Conservation (phyloP, 2,113 vertebrate genomes). For the Chaetops frenatus region DNA sequence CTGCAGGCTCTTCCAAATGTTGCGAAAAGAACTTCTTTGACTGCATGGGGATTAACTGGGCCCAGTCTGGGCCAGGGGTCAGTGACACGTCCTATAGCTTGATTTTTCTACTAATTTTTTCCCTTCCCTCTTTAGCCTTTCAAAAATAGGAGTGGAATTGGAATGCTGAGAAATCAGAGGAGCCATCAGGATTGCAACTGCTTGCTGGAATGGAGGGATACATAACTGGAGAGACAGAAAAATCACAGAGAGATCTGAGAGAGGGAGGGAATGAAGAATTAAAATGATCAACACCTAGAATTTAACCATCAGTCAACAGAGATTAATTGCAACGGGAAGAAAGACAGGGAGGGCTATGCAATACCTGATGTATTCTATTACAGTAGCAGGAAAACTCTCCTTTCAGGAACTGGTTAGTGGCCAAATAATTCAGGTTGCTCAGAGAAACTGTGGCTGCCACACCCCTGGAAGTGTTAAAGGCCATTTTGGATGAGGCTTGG, state of each 20-base stretch:
- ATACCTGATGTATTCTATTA: not conserved
- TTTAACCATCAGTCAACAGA: not conserved
- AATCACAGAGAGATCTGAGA: not conserved
- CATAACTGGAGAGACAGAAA: not conserved
- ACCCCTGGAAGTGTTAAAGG: not conserved
- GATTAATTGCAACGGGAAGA: not conserved
- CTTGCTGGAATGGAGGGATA: not conserved
- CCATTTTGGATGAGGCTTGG: rapidly evolving
- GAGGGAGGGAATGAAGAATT: not conserved
- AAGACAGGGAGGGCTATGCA: not conserved
- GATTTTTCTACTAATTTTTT: not conserved
- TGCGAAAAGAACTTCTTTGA: not conserved
- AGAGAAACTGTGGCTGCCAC: not conserved
- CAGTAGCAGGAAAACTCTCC: not conserved
- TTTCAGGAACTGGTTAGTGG: not conserved
- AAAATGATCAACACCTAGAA: not conserved
- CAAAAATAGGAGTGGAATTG: not conserved
- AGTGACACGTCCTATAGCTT: not conserved
- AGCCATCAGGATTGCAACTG: not conserved
- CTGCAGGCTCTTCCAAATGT: not conserved
- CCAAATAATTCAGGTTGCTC: not conserved
- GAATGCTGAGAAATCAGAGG: not conserved
- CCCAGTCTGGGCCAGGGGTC: rapidly evolving
- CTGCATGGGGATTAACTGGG: not conserved
- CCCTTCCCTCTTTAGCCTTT: not conserved